Evolutionary conservation across 2,797 vertebrate genomes (phyloP), one percentile per base, ranked within the genome.

Genomic region (Numenius phaeopus): DNA sequence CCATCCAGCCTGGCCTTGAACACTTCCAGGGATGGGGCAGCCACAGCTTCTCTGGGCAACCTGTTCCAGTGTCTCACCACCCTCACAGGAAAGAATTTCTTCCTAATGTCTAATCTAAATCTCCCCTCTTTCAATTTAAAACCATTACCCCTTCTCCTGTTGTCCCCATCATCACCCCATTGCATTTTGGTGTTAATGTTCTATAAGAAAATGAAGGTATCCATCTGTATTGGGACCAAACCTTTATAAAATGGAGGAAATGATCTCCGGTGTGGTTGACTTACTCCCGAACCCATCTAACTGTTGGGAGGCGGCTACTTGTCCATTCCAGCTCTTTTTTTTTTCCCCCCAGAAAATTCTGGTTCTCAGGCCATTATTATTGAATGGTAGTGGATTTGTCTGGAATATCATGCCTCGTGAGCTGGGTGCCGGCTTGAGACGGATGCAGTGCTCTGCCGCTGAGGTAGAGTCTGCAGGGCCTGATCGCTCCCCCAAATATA

Each of bases 211-310:
- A 89, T 17, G 14, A 57, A 58, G 50, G 26, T 66, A 19, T 62
- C 54, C 50, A 11, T 71, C 37, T 42, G 11, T 59, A 55, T 62
- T 70, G 83, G 1, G 1, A 22, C 27, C 3, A 1, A 88, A 27
- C 85, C 84, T 96, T 91, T 94, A 46, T 87, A 62, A 88, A 93
- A 80, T 71, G 77, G 73, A 82, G 71, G 42, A 89, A 65, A 44
- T 71, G 3, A 29, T 44, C 39, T 90, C n/a, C 1, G 5, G 2
- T 39, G 30, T 80, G 54, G 16, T 79, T 83, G 81, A 87, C 34
- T 93, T 78, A 30, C 93, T 75, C 66, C 26, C 4, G 4, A 12
- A 70, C 47, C 57, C 55, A 5, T 71, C 39, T 71, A 40, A 72
- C 66, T 79, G 52, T 76, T 79, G 55, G 24, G 73, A 85, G 80